These are phyloP conservation scores for Tolmerus cingulatus DNA, from an alignment of 2,888 invertebrate species.

Conservation along the genomic window DNA sequence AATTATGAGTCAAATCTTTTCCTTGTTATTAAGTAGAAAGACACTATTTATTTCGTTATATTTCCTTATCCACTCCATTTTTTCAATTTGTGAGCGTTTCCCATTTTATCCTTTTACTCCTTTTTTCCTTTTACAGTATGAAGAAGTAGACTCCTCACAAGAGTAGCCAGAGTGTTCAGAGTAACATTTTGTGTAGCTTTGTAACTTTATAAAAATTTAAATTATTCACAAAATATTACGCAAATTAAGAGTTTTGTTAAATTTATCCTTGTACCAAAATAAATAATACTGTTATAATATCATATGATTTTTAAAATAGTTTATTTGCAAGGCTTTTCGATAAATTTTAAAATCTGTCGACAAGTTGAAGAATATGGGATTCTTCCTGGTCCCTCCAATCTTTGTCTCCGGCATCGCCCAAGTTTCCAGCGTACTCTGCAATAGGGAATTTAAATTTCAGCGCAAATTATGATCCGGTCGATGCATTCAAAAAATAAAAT, in stretches of 20 bases:
- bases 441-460: slow-evolving; percentile 48
- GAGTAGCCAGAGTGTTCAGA: neutral
- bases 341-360: slow-evolving; percentile 84
- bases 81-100: neutral
- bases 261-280: neutral
- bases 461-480: neutral
- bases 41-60: slow-evolving; percentile 13
- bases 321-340: neutral
- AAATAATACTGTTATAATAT: neutral
- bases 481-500: too few species aligned
- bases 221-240: neutral
- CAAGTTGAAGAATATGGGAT: slow-evolving; percentile 88
- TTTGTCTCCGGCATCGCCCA: slow-evolving; percentile 87
- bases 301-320: neutral
- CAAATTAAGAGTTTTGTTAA: neutral
- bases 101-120: neutral
- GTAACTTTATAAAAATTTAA: neutral
- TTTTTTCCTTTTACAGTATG: neutral
- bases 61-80: neutral
- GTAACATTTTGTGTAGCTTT: neutral
- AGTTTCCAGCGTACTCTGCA: slow-evolving; percentile 92
- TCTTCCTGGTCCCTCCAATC: slow-evolving; percentile 90
- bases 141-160: neutral
- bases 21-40: slow-evolving; percentile 14
- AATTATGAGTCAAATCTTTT: neutral